A percentile compares a stretch with the other conserved stretches of the same genome.
These are phyloP conservation scores for Chalcosyrphus nemorum DNA, from an alignment of 2,888 invertebrate genomes.

Conservation along the genomic window DNA sequence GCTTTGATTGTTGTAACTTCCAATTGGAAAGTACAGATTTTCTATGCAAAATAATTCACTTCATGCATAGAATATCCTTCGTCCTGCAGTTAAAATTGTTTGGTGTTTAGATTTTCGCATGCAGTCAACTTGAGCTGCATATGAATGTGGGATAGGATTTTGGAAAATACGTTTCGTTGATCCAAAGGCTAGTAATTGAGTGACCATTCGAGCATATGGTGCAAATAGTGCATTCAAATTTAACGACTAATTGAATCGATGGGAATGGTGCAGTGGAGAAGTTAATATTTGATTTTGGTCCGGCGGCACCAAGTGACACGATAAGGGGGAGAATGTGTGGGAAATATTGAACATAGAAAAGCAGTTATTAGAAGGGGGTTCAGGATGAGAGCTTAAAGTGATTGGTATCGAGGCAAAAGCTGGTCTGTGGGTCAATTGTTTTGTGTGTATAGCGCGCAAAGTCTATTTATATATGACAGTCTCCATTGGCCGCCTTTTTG, in stretches of 20 bases:
- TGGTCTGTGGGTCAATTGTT: too few relatives aligned
- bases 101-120: neutral
- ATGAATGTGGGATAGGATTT: neutral
- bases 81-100: neutral
- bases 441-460: too few relatives aligned
- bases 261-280: neutral
- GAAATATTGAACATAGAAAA: too few relatives aligned
- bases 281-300: neutral
- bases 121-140: neutral
- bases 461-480: too few relatives aligned
- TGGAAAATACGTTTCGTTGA: neutral
- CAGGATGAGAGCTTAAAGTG: too few relatives aligned
- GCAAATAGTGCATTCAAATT: neutral
- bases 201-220: neutral
- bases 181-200: neutral
- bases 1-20: neutral
- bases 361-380: too few relatives aligned
- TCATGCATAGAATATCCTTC: slow-evolving; percentile 1
- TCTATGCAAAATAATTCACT: slow-evolving; percentile 1
- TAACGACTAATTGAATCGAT: neutral
- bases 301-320: too few relatives aligned
- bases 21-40: neutral
- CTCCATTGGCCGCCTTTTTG: too few relatives aligned
- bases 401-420: too few relatives aligned
- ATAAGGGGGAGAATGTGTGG: too few relatives aligned